Evolutionary conservation across 2,888 invertebrate species (phyloP).

Genomic region (Cephalotes varians): DNA sequence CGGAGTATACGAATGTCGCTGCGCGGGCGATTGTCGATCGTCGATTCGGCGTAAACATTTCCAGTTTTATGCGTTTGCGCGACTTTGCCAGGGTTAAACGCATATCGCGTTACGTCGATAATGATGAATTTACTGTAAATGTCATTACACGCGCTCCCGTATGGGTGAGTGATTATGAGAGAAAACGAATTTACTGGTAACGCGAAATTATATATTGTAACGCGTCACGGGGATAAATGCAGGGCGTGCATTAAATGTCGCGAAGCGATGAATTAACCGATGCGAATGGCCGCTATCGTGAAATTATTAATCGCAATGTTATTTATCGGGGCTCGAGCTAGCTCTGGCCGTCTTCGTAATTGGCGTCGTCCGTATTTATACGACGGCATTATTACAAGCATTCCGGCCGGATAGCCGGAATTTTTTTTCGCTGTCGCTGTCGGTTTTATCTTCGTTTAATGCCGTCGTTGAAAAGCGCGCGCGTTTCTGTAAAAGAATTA

Average conservation of each 20-base stretch:
- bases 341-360: conserved; percentile 27
- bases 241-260: conserved; percentile 28
- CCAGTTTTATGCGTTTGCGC: neutral
- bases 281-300: conserved; percentile 18
- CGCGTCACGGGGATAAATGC: conserved; percentile 25
- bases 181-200: conserved; percentile 26
- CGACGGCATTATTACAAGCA: conserved; percentile 39
- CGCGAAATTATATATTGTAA: conserved; percentile 41
- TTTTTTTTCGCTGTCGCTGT: neutral
- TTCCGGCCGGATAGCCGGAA: neutral
- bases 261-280: conserved; percentile 33
- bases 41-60: neutral
- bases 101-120: conserved; percentile 27
- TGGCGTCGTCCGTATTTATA: conserved; percentile 20
- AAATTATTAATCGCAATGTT: conserved; percentile 52
- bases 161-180: conserved; percentile 14
- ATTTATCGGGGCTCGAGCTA: conserved; percentile 29
- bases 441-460: conserved; percentile 34
- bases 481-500: conserved; percentile 43
- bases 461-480: conserved; percentile 37
- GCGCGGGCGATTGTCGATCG: neutral
- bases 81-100: neutral
- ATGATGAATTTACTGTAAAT: conserved; percentile 36
- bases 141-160: neutral
- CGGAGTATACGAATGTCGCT: neutral